A percentile compares a stretch with the other conserved stretches of the same genome.
Evolutionary conservation across 1,140 invertebrate genomes (phyloP).

Genomic region (Heliconius nattereri): DNA sequence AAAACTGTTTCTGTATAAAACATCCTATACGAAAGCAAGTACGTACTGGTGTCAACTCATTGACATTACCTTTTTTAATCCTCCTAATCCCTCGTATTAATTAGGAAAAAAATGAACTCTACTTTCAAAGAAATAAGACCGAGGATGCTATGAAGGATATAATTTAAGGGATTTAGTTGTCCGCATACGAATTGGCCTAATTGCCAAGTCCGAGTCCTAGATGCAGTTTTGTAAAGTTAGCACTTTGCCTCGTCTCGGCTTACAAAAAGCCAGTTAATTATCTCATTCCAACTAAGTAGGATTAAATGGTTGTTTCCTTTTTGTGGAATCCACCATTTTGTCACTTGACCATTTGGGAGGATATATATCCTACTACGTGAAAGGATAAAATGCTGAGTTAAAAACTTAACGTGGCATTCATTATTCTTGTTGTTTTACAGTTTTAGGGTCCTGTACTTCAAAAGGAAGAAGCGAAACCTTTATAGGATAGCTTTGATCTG

Average conservation of each 20-base stretch:
- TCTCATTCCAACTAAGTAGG: constrained; percentile 26
- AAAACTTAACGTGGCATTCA: background rate
- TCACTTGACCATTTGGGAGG: constrained; percentile 16
- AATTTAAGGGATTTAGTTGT: constrained; percentile 33
- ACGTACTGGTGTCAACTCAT: constrained; percentile 6
- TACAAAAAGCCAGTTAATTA: constrained; percentile 43
- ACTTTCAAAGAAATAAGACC: constrained; percentile 12
- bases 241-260: constrained; percentile 38
- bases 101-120: constrained; percentile 7
- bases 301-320: constrained; percentile 35
- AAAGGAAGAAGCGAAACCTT: too few relatives aligned
- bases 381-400: background rate
- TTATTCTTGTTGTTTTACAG: background rate
- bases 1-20: constrained; percentile 6
- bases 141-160: constrained; percentile 3
- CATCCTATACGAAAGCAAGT: constrained; percentile 10
- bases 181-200: constrained; percentile 41
- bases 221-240: constrained; percentile 41
- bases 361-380: background rate
- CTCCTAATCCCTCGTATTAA: background rate
- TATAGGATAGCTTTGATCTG: too few relatives aligned
- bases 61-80: constrained; percentile 21
- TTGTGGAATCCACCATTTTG: constrained; percentile 25
- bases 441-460: too few relatives aligned
- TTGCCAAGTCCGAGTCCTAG: constrained; percentile 38